phyloP scores from a whole-genome alignment of 1,140 invertebrate species.

The Aphidius ervi region DNA sequence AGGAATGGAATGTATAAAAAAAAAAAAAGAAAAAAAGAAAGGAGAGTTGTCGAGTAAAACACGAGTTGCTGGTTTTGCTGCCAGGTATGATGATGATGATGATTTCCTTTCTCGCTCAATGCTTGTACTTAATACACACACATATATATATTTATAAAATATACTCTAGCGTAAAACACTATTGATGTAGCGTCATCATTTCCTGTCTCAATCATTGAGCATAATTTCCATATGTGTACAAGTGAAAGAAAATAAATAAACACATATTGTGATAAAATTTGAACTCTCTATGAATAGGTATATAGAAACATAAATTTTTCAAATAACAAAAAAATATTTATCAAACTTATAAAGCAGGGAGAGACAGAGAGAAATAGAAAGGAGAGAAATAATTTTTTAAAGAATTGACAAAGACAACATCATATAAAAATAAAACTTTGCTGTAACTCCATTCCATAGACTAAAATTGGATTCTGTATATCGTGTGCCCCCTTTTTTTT shows the following conservation, averaged over 20 bases:
- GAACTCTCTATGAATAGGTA: not conserved
- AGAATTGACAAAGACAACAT: too few species aligned
- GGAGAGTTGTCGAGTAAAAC: too few species aligned
- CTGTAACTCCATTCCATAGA: too few species aligned
- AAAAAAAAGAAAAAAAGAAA: too few species aligned
- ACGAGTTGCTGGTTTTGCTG: too few species aligned
- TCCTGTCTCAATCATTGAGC: constrained; percentile 28
- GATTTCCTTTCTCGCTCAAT: not conserved
- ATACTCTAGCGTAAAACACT: constrained; percentile 18
- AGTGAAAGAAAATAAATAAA: constrained; percentile 19
- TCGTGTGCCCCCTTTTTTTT: too few species aligned
- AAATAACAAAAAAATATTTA: constrained; percentile 13
- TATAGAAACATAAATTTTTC: constrained; percentile 4
- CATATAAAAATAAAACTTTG: too few species aligned
- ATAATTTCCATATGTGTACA: not conserved
- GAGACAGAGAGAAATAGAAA: too few species aligned
- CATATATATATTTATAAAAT: not conserved
- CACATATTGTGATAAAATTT: constrained; percentile 4
- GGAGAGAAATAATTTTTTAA: too few species aligned
- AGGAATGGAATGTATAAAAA: too few species aligned
- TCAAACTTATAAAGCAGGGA: not conserved
- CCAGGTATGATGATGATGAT: constrained; percentile 2
- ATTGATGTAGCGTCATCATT: constrained; percentile 35
- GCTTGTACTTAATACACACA: not conserved
- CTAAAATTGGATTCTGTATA: too few species aligned